These are phyloP conservation scores for Monopis laevigella DNA, from an alignment of 2,888 invertebrate species.

Conservation along the genomic window DNA sequence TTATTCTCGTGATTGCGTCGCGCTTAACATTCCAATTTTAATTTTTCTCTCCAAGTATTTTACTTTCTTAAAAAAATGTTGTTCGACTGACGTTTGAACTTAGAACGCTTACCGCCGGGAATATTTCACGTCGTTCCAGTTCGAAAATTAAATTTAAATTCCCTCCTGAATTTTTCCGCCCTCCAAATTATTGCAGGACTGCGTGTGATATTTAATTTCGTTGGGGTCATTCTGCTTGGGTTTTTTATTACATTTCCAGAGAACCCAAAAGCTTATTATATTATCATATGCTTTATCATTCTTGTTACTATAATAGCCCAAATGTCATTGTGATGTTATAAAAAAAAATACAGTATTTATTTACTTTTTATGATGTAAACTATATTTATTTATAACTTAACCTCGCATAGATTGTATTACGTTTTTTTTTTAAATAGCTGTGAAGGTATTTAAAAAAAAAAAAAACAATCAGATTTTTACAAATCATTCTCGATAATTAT, in stretches of 20 bases:
- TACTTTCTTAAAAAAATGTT: conserved; percentile 7
- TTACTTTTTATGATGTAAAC: no score
- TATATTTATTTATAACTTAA: no score
- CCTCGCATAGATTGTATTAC: no score
- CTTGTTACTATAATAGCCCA: no score
- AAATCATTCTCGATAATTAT: no score
- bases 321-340: no score
- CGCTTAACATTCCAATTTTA: conserved; percentile 27
- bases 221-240: conserved; percentile 29
- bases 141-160: conserved; percentile 65
- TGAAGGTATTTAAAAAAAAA: no score
- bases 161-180: conserved; percentile 52
- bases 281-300: no score
- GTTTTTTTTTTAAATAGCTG: no score
- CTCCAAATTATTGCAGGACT: conserved; percentile 49
- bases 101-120: conserved; percentile 31
- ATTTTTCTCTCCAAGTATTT: conserved; percentile 27
- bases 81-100: conserved; percentile 35
- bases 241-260: conserved; percentile 12
- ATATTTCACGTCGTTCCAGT: conserved; percentile 56
- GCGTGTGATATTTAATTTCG: conserved; percentile 42
- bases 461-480: no score
- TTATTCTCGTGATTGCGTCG: conserved; percentile 13
- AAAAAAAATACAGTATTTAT: no score
- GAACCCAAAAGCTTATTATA: neutral